Percentiles rank a stretch among this genome's conserved stretches.
Evolutionary conservation across 2,797 vertebrate genomes (phyloP).

Genomic region (Enteromius afrohamiltoni): DNA sequence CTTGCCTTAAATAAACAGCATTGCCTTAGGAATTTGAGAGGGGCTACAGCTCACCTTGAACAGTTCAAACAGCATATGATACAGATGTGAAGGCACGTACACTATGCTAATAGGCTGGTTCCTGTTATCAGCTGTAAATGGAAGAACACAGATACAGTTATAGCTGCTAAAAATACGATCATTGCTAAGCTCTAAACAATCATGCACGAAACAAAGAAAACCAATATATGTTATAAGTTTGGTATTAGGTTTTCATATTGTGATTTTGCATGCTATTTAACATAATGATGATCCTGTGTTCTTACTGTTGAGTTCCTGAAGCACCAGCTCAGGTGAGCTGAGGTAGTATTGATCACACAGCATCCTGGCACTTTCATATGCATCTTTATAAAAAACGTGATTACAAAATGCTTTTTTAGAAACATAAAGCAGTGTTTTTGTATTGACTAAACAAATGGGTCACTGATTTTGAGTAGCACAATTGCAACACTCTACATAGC

Average conservation of each 20-base stretch:
- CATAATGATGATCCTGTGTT: slow-evolving; percentile 8
- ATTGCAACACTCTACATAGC: background rate
- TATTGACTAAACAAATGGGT: background rate
- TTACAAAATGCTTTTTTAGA: background rate
- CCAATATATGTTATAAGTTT: background rate
- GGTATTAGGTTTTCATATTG: slow-evolving; percentile 9
- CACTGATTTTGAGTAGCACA: background rate
- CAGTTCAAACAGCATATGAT: slow-evolving; percentile 97
- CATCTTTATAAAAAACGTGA: slow-evolving; percentile 75
- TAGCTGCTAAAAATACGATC: slow-evolving; percentile 47
- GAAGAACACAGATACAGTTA: slow-evolving; percentile 45
- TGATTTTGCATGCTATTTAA: slow-evolving; percentile 16
- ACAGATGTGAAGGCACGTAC: slow-evolving; percentile 94
- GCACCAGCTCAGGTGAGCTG: slow-evolving; percentile 84
- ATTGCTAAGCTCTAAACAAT: slow-evolving; percentile 60
- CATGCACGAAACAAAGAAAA: slow-evolving; percentile 16
- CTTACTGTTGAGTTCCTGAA: slow-evolving; percentile 88
- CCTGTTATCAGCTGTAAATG: slow-evolving; percentile 73
- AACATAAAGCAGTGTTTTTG: background rate
- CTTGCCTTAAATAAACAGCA: slow-evolving; percentile 8
- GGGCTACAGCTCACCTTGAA: slow-evolving; percentile 81
- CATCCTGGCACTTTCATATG: slow-evolving; percentile 91
- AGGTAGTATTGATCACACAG: slow-evolving; percentile 95
- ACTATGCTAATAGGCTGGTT: slow-evolving; percentile 84
- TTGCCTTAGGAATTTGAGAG: slow-evolving; percentile 14